Percentiles rank a stretch among this genome's conserved stretches.
Evolutionary conservation across 2,888 invertebrate species (phyloP).

Genomic region (Helleia helle): DNA sequence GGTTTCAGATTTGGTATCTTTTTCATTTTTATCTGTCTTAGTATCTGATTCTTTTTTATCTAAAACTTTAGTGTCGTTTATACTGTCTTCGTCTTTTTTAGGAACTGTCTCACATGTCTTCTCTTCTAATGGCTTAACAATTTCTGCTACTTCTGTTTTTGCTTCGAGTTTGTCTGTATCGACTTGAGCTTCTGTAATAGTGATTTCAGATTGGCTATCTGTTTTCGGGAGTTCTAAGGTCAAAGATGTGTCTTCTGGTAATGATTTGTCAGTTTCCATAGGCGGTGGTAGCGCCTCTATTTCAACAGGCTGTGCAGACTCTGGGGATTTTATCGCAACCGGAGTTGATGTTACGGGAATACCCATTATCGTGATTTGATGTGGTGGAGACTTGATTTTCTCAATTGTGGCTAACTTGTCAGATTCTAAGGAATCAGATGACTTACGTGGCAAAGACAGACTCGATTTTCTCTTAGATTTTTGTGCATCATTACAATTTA

Average conservation of each 20-base stretch:
- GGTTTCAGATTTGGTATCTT: background rate
- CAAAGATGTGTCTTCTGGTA: slow-evolving; percentile 37
- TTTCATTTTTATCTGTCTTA: slow-evolving; percentile 3
- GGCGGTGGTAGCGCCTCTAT: slow-evolving; percentile 48
- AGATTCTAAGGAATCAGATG: slow-evolving; percentile 42
- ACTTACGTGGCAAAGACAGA: slow-evolving; percentile 45
- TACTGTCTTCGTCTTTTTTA: too few relatives aligned
- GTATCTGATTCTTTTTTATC: slow-evolving; percentile 3
- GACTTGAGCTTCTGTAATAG: slow-evolving; percentile 15
- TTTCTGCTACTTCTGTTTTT: background rate
- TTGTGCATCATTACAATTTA: slow-evolving; percentile 35
- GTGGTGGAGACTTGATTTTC: slow-evolving; percentile 40
- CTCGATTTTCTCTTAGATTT: slow-evolving; percentile 45
- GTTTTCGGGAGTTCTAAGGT: slow-evolving; percentile 35
- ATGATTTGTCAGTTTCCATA: slow-evolving; percentile 37
- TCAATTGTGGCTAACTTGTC: slow-evolving; percentile 48
- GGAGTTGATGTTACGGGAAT: slow-evolving; percentile 41
- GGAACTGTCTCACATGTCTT: too few relatives aligned
- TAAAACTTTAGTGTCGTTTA: too few relatives aligned
- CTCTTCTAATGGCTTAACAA: too few relatives aligned
- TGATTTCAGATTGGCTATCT: slow-evolving; percentile 21
- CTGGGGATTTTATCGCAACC: slow-evolving; percentile 43
- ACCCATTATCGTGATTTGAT: slow-evolving; percentile 34
- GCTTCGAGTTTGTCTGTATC: slow-evolving; percentile 9
- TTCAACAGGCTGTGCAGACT: slow-evolving; percentile 35